Percentiles rank a stretch among this genome's conserved stretches.
Conservation (phyloP, 2,113 vertebrate species). For the Todiramphus chloris region DNA sequence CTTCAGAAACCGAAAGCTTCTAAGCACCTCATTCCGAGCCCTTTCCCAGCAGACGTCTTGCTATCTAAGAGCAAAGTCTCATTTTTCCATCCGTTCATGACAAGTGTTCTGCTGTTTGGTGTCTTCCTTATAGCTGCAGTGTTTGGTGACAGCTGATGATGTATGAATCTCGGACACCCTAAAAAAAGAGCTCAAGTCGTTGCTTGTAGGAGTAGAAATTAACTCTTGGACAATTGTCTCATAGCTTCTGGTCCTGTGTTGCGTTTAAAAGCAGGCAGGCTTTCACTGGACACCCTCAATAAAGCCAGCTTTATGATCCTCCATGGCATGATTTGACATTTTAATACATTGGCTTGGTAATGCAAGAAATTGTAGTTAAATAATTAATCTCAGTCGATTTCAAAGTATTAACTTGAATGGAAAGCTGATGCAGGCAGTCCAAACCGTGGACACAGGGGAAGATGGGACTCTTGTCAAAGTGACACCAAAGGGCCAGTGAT, state of each 20-base stretch:
- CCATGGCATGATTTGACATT: neutral
- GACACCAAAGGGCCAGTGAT: neutral
- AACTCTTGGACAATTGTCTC: neutral
- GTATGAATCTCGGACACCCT: neutral
- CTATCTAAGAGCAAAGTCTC: neutral
- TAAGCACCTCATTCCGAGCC: neutral
- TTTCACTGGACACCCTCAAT: neutral
- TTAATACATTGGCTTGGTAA: neutral
- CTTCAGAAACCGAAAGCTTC: neutral
- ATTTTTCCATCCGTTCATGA: neutral
- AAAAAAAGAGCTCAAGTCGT: neutral
- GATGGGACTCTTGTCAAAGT: conserved; percentile 12
- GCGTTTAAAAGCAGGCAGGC: neutral
- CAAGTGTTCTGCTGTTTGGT: neutral
- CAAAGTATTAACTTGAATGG: neutral
- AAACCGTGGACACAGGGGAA: neutral
- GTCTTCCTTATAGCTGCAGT: neutral
- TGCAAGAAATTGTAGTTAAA: neutral
- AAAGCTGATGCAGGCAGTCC: neutral
- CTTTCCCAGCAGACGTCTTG: no score
- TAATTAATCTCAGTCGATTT: conserved; percentile 9
- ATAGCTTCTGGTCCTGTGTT: neutral
- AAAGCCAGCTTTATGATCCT: neutral
- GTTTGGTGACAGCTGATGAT: neutral
- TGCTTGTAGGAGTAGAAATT: neutral